A percentile compares a stretch with the other conserved stretches of the same genome.
phyloP scores from a whole-genome alignment of 2,888 invertebrate species.

The Tetragonula carbonaria region DNA sequence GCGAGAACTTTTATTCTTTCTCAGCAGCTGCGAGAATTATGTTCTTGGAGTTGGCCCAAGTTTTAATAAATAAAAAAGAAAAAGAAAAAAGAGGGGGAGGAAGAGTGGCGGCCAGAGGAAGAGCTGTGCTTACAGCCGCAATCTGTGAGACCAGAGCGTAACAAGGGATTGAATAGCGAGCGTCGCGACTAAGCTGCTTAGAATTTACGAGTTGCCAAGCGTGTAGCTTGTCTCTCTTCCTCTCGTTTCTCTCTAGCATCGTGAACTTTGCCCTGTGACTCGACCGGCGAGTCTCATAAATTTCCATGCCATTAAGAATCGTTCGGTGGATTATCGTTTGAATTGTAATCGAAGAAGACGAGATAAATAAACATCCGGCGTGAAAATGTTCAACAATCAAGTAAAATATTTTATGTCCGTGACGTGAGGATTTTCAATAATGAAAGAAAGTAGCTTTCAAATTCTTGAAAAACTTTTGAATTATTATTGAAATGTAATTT shows the following conservation, averaged over 20 bases:
- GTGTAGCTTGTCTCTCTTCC: conserved; percentile 27
- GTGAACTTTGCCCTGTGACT: conserved; percentile 58
- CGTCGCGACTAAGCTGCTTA: conserved; percentile 65
- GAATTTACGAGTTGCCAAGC: conserved; percentile 66
- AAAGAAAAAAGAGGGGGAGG: neutral
- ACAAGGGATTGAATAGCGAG: conserved; percentile 47
- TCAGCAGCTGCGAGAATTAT: neutral
- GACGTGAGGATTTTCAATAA: too few relatives aligned
- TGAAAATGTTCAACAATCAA: conserved; percentile 10
- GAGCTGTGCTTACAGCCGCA: conserved; percentile 19
- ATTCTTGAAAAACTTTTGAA: neutral
- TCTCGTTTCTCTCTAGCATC: conserved; percentile 23
- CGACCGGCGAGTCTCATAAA: conserved; percentile 43
- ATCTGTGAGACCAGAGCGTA: conserved; percentile 37
- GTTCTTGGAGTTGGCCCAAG: neutral
- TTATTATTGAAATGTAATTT: neutral
- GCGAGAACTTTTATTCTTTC: neutral
- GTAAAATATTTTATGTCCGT: too few relatives aligned
- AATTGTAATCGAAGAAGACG: conserved; percentile 38
- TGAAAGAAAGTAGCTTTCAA: neutral
- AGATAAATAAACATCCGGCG: conserved; percentile 2
- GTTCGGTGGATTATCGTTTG: conserved; percentile 49
- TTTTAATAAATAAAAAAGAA: neutral
- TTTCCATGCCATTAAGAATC: conserved; percentile 59
- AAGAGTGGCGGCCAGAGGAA: neutral